phyloP scores from a whole-genome alignment of 2,888 invertebrate genomes.

The Hirtodrosophila alboralis region DNA sequence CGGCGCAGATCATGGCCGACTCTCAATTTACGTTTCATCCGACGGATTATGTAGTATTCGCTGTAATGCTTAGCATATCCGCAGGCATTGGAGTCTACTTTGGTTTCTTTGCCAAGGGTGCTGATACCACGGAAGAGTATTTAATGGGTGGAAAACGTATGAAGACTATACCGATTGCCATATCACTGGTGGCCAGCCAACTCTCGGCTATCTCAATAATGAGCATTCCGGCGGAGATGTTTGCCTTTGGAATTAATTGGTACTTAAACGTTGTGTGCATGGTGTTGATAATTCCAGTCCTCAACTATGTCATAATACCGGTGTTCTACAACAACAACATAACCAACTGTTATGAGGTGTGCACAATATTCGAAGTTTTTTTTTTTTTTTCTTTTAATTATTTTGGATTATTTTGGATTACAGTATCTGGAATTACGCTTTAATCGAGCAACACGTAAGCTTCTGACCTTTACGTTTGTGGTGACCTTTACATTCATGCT shows the following conservation, averaged over 20 bases:
- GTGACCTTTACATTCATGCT: conserved; percentile 72
- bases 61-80: conserved; percentile 85
- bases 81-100: conserved; percentile 86
- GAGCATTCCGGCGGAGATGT: conserved; percentile 85
- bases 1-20: conserved; percentile 28
- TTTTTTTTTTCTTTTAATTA: no score
- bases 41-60: conserved; percentile 86
- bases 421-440: conserved; percentile 83
- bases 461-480: conserved; percentile 78
- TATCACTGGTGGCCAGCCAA: conserved; percentile 87
- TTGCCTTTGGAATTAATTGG: conserved; percentile 85
- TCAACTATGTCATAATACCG: conserved; percentile 84
- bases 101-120: conserved; percentile 85
- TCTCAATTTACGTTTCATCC: conserved; percentile 73
- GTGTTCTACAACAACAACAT: conserved; percentile 85
- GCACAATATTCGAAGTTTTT: no score
- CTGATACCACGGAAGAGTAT: conserved; percentile 85
- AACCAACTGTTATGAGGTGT: conserved; percentile 85
- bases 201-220: conserved; percentile 86
- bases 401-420: conserved; percentile 27
- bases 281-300: conserved; percentile 78
- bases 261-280: conserved; percentile 82
- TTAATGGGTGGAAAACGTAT: conserved; percentile 86
- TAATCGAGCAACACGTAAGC: conserved; percentile 70
- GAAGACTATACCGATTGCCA: conserved; percentile 86